Conservation (phyloP, 2,113 vertebrate genomes). For the Corythornis cristatus region DNA sequence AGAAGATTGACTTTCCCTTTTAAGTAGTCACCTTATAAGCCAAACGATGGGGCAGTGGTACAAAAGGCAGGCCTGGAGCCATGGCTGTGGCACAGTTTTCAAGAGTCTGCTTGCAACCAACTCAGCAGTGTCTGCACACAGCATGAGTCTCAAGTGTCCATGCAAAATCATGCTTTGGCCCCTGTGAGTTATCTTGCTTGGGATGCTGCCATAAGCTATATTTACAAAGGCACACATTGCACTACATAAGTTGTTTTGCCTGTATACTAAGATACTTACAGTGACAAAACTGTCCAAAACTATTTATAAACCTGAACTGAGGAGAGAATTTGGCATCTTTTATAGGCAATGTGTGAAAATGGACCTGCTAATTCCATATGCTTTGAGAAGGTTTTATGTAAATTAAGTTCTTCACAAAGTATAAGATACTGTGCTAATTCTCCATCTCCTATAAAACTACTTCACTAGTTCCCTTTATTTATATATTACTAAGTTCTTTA, state of each 20-base stretch:
- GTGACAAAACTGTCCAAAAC: not conserved
- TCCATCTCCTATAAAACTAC: not conserved
- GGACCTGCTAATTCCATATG: conserved; percentile 16
- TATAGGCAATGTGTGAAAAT: not conserved
- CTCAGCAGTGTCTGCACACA: not conserved
- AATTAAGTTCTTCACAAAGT: not conserved
- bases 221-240: not conserved
- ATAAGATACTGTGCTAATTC: not conserved
- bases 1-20: not conserved
- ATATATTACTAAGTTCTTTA: not conserved
- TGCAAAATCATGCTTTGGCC: not conserved
- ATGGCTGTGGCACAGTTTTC: not conserved
- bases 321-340: not conserved
- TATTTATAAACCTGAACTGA: conserved; percentile 21
- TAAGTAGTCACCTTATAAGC: not conserved
- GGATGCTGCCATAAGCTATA: not conserved
- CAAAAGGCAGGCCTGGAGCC: not conserved
- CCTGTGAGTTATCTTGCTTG: not conserved
- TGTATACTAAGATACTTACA: not conserved
- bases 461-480: not conserved
- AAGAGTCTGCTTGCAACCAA: not conserved
- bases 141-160: not conserved
- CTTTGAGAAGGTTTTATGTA: not conserved
- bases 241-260: not conserved
- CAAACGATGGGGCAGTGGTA: not conserved